Base-by-base conservation (phyloP, 1,140 invertebrate species). In the Neodiprion fabricii region DNA sequence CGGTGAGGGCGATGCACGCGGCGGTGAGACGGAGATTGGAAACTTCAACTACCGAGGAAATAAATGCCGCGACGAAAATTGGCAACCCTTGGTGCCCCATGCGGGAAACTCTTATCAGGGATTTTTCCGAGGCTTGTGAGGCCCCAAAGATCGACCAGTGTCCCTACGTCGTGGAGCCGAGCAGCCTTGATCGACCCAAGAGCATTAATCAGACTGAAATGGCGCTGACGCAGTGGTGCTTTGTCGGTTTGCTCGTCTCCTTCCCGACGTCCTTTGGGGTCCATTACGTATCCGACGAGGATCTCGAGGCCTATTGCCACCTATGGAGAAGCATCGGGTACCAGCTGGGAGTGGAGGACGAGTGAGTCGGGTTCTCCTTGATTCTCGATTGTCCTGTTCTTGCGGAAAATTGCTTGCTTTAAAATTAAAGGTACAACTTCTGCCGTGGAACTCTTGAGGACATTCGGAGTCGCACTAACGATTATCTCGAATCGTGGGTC, bases 271-370 rank as follows among this genome's bases (percentile, higher is more conserved):
- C 88, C n/a, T 90, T 96, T 71, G 94, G 94, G 0, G 86, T 96
- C 2, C 81, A 88, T 28, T 67, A 88, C 12, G 83, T 81, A 0
- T 88, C 85, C 8, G 81, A 89, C 5, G 89, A 92, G 17, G 93
- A 94, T 67, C 80, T 94, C 4, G 92, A 95, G 66, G 92, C 91
- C n/a, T 94, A 94, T 74, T 87, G 94, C 21, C 94, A 97, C 82
- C 90, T 96, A 75, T 97, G 96, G 96, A 90, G 92, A 67, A 91
- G 93, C 7, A 90, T 97, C 11, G 95, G 95, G 2, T 92, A 94
- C 81, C 85, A 95, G 74, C 87, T 97, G 49, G 96, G 96, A 0
- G 91, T 96, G 1, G 91, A 95, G 71, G 95, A 97, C 80, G 90
- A 91, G 91, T 94, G 81, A 83, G 83, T 82, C n/a, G 28, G n/a